Base-by-base conservation (phyloP, 2,888 invertebrate species). In the Pammene aurita region DNA sequence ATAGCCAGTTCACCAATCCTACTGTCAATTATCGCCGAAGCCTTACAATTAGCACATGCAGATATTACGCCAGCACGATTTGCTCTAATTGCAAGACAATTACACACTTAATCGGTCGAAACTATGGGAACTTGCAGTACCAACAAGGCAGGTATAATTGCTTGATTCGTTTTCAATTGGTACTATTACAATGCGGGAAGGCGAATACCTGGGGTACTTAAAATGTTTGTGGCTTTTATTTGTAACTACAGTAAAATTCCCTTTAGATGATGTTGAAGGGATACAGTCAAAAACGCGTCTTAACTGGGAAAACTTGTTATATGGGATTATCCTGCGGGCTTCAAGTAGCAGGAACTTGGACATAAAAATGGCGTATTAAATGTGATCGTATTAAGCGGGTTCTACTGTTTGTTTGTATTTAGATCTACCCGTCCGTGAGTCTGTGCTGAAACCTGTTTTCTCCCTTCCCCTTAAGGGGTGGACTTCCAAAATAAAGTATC, bases 31-130 rank as follows among this genome's bases (percentile, higher is more conserved):
- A 88, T 86, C 85, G 83, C 84, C 82, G 81, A 84, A 85, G 83
- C 84, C 84, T 83, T 75, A 82, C 86, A 86, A 89, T 88, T 86
- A 88, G 84, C 80, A 77, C 77, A 82, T 84, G 82, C 83, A 84
- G 80, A 83, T 81, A 85, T 81, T 78, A 77, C 80, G 78, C 79
- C 78, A 79, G 75, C 76, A 77, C 78, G 76, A 80, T 77, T 82
- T 83, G 83, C 84, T 81, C 84, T 87, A 85, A 88, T 88, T 88
- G 84, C 81, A 73, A 75, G 74, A 78, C 84, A 84, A 87, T 88
- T 88, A 88, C 77, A 78, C 76, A 78, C 76, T 77, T 85, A 86
- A 88, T 86, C 83, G 85, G 76, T 79, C 73, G 73, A 77, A 74
- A 72, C 72, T 55, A 70, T 58, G 64, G 74, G 60, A 74, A 76